These are phyloP conservation scores for Chrysolina haemoptera DNA, from an alignment of 2,888 invertebrate species.

Conservation along the genomic window DNA sequence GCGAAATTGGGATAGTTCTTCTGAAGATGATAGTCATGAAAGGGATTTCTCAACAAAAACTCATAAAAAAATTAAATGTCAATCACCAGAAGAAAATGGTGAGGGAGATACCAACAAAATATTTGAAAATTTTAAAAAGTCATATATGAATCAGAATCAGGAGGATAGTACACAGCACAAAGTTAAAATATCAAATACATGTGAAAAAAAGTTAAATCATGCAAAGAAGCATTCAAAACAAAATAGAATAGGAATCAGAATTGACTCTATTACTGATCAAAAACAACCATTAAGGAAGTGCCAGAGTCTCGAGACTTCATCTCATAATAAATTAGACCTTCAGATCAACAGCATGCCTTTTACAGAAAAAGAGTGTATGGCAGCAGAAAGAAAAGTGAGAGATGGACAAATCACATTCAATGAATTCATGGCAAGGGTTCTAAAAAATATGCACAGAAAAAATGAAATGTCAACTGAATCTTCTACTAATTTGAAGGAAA, in stretches of 20 bases:
- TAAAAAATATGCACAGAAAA: conserved; percentile 1
- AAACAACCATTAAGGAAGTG: not conserved
- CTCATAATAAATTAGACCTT: not conserved
- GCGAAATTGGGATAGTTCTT: conserved; percentile 19
- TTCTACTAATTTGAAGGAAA: not conserved
- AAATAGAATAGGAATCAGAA: not conserved
- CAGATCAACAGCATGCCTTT: conserved; percentile 12
- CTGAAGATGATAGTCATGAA: conserved; percentile 8
- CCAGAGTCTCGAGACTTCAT: not conserved
- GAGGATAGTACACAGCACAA: not conserved
- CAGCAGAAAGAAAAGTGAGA: not conserved
- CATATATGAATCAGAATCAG: not conserved
- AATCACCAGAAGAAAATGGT: not conserved
- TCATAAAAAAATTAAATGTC: not conserved
- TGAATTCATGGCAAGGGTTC: conserved; percentile 6
- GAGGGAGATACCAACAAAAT: not conserved
- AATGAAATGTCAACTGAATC: not conserved
- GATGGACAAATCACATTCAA: conserved; percentile 8
- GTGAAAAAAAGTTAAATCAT: too few relatives aligned
- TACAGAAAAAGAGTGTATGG: not conserved
- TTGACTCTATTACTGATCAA: not conserved
- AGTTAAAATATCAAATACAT: not conserved
- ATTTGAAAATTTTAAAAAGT: not conserved
- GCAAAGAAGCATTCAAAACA: too few relatives aligned
- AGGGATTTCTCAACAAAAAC: not conserved